phyloP scores from a whole-genome alignment of 2,797 vertebrate species.

The Nasua narica region DNA sequence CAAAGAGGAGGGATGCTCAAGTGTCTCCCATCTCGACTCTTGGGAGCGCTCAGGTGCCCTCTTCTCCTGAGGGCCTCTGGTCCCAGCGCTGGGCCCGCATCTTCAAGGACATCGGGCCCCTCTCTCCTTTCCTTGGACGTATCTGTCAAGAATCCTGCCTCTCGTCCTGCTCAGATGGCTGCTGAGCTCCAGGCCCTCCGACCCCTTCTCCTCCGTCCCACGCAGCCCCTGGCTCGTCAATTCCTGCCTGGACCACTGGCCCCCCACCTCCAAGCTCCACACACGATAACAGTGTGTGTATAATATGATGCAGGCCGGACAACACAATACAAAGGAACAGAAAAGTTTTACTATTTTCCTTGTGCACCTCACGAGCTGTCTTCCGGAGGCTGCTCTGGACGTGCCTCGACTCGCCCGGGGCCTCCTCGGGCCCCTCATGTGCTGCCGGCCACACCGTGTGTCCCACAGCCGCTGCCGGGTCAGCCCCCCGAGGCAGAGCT shows the following conservation, averaged over 20 bases:
- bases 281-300: accelerated
- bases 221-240: accelerated
- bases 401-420: background rate
- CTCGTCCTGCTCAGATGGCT: accelerated
- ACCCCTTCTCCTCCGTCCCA: accelerated
- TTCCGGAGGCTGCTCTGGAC: background rate
- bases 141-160: background rate
- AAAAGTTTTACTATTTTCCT: background rate
- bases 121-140: background rate
- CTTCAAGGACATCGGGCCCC: background rate
- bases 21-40: accelerated
- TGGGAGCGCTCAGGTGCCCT: background rate
- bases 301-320: accelerated
- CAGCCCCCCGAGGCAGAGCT: background rate
- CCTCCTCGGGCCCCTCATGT: background rate
- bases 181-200: accelerated
- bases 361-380: accelerated
- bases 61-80: background rate
- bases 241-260: background rate
- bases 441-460: no score
- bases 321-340: background rate
- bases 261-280: background rate
- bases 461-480: background rate
- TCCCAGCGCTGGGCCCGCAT: background rate
- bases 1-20: background rate